Evolutionary conservation across 2,797 vertebrate species (phyloP).

Genomic region (Thamnophis elegans): DNA sequence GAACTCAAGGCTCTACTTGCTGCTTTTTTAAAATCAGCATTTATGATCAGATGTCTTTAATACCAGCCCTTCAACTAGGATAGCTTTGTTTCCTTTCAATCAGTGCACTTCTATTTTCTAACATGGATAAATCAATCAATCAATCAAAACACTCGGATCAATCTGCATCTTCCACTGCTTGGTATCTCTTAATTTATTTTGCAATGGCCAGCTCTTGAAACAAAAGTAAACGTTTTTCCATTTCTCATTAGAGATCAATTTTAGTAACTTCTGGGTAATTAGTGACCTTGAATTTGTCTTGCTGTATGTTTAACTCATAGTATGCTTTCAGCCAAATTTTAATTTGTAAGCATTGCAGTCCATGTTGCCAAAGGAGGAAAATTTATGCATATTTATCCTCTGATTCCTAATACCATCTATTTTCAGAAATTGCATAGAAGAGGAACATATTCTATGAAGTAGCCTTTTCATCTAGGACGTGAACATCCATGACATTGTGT

Average conservation of each 20-base stretch:
- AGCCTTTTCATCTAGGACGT: neutral
- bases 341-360: neutral
- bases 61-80: conserved; percentile 13
- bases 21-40: conserved; percentile 22
- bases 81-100: conserved; percentile 2
- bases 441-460: neutral
- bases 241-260: neutral
- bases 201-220: neutral
- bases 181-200: neutral
- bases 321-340: neutral
- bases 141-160: no score
- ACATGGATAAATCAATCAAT: accelerated
- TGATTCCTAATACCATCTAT: accelerated
- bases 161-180: neutral
- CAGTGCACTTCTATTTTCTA: neutral
- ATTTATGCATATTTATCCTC: neutral
- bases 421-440: accelerated
- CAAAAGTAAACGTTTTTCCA: neutral
- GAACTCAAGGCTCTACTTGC: conserved; percentile 33
- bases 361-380: neutral
- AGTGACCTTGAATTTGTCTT: neutral
- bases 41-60: conserved; percentile 35
- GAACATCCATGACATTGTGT: neutral
- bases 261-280: neutral
- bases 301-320: neutral